Evolutionary conservation across 1,140 invertebrate genomes (phyloP).

Genomic region (Nasonia giraulti): DNA sequence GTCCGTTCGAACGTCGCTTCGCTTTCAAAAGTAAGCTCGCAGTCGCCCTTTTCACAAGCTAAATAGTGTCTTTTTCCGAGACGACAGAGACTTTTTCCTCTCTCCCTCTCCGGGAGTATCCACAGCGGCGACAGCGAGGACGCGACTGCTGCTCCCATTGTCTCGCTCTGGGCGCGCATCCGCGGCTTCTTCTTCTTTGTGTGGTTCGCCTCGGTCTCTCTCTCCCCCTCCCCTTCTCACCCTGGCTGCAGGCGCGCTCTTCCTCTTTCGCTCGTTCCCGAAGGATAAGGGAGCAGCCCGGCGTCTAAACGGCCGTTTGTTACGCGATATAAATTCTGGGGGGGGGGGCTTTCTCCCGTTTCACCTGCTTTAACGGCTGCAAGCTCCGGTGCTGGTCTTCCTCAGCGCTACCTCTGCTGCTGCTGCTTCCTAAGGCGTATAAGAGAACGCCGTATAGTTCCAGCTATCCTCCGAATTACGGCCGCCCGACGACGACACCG

Average conservation of each 20-base stretch:
- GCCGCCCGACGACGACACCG: background rate
- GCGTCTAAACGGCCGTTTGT: slow-evolving; percentile 42
- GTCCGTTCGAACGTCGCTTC: background rate
- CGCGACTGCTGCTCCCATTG: background rate
- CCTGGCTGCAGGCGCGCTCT: background rate
- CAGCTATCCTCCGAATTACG: slow-evolving; percentile 25
- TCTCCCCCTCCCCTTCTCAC: background rate
- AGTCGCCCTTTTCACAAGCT: background rate
- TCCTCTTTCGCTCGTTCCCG: background rate
- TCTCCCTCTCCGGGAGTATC: background rate
- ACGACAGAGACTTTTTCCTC: background rate
- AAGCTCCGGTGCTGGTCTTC: background rate
- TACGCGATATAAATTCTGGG: slow-evolving; percentile 45
- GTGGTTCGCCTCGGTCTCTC: background rate
- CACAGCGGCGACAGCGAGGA: background rate
- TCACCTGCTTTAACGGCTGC: slow-evolving; percentile 37
- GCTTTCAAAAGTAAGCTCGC: background rate
- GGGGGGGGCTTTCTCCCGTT: background rate
- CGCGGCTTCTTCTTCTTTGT: slow-evolving; percentile 21
- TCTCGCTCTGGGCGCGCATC: slow-evolving; percentile 4
- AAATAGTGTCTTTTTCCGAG: slow-evolving; percentile 23
- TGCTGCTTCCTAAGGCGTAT: background rate
- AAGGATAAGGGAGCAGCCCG: slow-evolving; percentile 31
- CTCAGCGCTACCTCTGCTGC: background rate
- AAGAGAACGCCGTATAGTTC: background rate